Evolutionary conservation across 2,797 vertebrate species (phyloP).

Genomic region (Taeniopygia guttata): DNA sequence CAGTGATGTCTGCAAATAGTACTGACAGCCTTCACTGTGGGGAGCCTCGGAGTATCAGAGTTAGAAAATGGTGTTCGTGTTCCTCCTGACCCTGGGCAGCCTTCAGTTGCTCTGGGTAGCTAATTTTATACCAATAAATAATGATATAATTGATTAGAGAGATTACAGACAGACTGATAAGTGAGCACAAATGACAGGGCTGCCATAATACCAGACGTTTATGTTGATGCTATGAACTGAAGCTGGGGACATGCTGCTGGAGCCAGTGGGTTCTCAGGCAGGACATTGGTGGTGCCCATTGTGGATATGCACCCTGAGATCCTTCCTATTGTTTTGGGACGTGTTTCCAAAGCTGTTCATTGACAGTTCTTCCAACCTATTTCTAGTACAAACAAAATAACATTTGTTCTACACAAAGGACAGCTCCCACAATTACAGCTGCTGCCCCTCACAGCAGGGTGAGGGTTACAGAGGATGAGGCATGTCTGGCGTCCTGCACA

Average conservation of each 20-base stretch:
- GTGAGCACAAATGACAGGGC: not conserved
- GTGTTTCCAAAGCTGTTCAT: not conserved
- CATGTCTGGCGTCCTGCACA: not conserved
- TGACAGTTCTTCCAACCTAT: not conserved
- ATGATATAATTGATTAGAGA: not conserved
- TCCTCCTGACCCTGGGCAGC: not conserved
- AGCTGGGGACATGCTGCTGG: not conserved
- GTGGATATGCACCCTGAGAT: not conserved
- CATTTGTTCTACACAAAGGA: not conserved
- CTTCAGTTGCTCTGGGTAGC: not conserved
- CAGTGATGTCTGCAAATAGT: not conserved
- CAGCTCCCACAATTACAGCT: not conserved
- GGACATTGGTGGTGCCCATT: fast-evolving
- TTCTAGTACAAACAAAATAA: not conserved
- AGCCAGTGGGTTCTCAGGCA: not conserved
- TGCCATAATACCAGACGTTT: not conserved
- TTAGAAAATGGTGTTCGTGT: not conserved
- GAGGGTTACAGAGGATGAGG: not conserved
- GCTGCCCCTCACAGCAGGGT: not conserved
- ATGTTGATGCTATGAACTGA: not conserved
- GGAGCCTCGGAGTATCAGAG: not conserved
- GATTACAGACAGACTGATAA: not conserved
- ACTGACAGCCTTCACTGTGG: not conserved
- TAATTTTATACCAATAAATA: not conserved
- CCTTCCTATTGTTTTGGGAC: not conserved